Evolutionary conservation across 2,888 invertebrate genomes (phyloP).

Genomic region (Lasioglossum leucozonium): DNA sequence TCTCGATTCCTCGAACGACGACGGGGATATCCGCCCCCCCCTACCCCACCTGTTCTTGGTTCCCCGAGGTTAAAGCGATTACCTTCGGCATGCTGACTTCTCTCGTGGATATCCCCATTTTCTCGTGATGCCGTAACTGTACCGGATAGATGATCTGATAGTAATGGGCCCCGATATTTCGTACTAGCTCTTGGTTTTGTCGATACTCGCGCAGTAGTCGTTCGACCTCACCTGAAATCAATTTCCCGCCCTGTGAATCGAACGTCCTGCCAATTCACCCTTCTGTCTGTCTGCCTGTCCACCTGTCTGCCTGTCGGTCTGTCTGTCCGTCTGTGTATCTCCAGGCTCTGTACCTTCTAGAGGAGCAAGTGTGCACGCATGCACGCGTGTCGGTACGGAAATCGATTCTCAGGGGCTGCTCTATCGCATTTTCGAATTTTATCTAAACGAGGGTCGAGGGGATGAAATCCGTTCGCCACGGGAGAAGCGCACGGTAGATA

Average conservation of each 20-base stretch:
- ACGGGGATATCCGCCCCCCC: not conserved
- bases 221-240: conserved; percentile 93
- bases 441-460: too few species aligned
- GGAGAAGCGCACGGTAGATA: too few species aligned
- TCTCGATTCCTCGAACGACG: not conserved
- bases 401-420: not conserved
- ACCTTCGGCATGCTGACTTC: conserved; percentile 96
- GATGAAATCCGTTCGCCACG: too few species aligned
- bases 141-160: conserved; percentile 98
- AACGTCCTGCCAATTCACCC: conserved; percentile 50
- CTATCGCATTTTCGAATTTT: not conserved
- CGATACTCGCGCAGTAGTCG: conserved; percentile 95
- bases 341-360: conserved; percentile 46
- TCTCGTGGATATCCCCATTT: conserved; percentile 97
- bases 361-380: not conserved
- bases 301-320: not conserved
- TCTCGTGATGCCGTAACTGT: conserved; percentile 97
- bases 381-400: not conserved
- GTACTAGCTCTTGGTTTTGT: conserved; percentile 96
- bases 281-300: not conserved
- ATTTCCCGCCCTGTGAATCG: conserved; percentile 62
- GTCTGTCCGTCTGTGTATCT: conserved; percentile 16
- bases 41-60: not conserved
- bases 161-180: conserved; percentile 95
- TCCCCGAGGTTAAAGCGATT: conserved; percentile 63